These are phyloP conservation scores for Rhinolophus sinicus DNA, from an alignment of 2,113 vertebrate genomes.

Conservation along the genomic window DNA sequence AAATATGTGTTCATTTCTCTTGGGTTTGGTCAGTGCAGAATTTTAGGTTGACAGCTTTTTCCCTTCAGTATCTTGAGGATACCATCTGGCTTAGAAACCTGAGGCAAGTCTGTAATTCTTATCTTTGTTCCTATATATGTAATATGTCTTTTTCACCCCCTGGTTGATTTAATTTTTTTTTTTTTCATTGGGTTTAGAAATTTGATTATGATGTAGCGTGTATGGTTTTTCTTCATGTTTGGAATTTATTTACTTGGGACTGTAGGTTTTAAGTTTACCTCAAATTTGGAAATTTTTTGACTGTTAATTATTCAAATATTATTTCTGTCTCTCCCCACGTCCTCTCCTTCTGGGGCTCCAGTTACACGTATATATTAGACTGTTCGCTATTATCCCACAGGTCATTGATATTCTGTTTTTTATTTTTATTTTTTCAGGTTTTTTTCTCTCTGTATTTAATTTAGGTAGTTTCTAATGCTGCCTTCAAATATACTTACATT, in stretches of 20 bases:
- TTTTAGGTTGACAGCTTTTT: background rate
- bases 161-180: background rate
- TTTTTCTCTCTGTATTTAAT: background rate
- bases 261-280: background rate
- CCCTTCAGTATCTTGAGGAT: background rate
- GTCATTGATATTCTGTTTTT: background rate
- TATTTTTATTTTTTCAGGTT: background rate
- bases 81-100: background rate
- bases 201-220: background rate
- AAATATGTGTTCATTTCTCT: background rate
- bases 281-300: background rate
- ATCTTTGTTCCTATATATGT: background rate
- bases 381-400: background rate
- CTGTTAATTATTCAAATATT: background rate
- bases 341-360: background rate
- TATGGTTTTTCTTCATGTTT: background rate
- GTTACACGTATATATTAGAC: background rate
- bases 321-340: background rate
- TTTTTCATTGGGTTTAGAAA: background rate
- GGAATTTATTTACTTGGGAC: background rate
- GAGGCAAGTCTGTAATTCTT: background rate
- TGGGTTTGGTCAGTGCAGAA: background rate
- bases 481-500: conserved; percentile 4
- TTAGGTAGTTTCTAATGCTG: background rate
- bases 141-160: background rate